Conservation (phyloP, 1,140 invertebrate genomes). For the Saccostrea glomerata region DNA sequence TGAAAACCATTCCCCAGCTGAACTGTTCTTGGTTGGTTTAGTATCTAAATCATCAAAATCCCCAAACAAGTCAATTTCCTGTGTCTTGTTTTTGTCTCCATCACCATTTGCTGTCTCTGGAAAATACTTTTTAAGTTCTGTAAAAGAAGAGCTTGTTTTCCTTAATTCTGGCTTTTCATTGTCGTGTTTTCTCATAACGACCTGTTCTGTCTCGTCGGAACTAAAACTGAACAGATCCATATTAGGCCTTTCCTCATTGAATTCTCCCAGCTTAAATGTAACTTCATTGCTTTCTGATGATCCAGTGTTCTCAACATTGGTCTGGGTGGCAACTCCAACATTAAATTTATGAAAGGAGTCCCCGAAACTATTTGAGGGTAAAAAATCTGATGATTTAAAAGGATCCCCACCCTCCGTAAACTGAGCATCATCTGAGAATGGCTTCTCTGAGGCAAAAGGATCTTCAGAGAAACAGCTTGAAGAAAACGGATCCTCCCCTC, state of each 20-base stretch:
- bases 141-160: neutral
- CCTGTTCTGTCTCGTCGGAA: neutral
- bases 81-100: neutral
- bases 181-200: neutral
- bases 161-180: neutral
- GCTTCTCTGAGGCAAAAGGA: conserved; percentile 43
- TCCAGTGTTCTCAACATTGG: neutral
- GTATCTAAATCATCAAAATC: neutral
- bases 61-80: neutral
- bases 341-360: neutral
- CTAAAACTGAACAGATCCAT: neutral
- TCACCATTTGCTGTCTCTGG: conserved; percentile 4
- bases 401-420: neutral
- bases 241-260: neutral
- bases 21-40: neutral
- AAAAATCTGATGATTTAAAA: neutral
- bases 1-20: neutral
- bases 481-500: conserved; percentile 40
- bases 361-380: neutral
- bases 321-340: neutral
- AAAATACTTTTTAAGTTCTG: conserved; percentile 25
- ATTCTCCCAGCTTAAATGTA: neutral
- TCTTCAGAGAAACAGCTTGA: conserved; percentile 39
- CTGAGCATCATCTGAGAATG: conserved; percentile 8
- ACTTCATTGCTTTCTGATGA: neutral